Evolutionary conservation across 2,113 vertebrate genomes (phyloP).

Genomic region (Pluvialis apricaria): DNA sequence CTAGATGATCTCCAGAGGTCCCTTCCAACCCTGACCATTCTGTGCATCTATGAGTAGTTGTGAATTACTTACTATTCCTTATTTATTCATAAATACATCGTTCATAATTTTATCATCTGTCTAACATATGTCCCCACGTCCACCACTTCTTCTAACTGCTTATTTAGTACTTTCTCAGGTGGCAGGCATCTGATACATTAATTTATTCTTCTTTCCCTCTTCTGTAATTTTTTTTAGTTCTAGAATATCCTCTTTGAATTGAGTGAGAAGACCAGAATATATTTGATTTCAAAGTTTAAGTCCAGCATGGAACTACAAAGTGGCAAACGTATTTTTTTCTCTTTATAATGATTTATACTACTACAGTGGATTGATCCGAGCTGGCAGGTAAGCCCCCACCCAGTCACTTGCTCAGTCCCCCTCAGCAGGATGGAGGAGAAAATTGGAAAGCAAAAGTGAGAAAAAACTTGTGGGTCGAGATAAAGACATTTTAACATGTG

Average conservation of each 20-base stretch:
- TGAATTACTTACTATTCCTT: background rate
- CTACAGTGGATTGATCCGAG: background rate
- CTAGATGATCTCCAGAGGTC: too few species aligned
- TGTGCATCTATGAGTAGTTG: background rate
- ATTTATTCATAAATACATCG: background rate
- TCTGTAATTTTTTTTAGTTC: background rate
- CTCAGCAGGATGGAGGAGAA: background rate
- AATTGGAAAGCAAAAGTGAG: background rate
- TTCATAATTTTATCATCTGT: background rate
- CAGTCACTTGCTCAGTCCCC: rapidly evolving
- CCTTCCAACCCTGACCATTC: too few species aligned
- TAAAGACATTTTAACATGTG: background rate
- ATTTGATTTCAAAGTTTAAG: background rate
- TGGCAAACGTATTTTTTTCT: background rate
- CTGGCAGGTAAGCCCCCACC: background rate
- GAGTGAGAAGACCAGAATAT: background rate
- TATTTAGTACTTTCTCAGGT: background rate
- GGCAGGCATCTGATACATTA: background rate
- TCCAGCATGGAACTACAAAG: background rate
- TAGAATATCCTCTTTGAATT: background rate
- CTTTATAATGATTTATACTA: background rate
- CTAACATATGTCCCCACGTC: background rate
- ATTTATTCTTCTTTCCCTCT: background rate
- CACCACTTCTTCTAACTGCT: background rate
- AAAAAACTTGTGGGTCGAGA: background rate